A percentile compares a stretch with the other conserved stretches of the same genome.
phyloP scores from a whole-genome alignment of 2,888 invertebrate species.

The Pachymerium ferrugineum region DNA sequence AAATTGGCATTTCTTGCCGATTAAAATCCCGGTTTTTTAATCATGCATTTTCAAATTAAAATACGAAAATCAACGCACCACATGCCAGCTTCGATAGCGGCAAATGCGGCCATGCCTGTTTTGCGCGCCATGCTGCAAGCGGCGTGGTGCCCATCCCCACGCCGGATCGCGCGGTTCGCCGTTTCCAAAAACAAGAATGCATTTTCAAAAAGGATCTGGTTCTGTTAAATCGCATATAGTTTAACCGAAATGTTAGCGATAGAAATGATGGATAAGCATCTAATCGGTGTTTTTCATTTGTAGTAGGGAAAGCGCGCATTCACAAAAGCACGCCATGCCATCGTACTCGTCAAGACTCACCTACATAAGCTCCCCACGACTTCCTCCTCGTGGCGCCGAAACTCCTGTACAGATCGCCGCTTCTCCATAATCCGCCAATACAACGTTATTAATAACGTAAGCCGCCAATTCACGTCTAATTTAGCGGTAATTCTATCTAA shows the following conservation, averaged over 20 bases:
- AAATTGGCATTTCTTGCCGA: no score
- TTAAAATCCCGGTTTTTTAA: no score
- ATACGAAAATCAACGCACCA: no score
- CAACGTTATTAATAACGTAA: constrained; percentile 28
- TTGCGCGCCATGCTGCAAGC: constrained; percentile 28
- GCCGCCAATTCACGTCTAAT: neutral
- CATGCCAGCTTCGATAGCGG: no score
- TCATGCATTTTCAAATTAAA: no score
- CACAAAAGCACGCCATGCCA: constrained; percentile 35
- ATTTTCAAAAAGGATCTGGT: no score
- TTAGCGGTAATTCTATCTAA: neutral
- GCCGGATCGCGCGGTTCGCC: constrained; percentile 29
- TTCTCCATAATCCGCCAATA: constrained; percentile 32
- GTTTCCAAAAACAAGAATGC: constrained; percentile 35
- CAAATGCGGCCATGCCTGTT: constrained; percentile 33
- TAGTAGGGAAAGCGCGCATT: constrained; percentile 25
- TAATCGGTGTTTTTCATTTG: no score
- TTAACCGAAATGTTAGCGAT: no score
- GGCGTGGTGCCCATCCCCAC: constrained; percentile 35
- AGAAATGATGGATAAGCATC: no score
- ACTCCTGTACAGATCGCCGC: constrained; percentile 34
- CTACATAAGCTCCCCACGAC: constrained; percentile 51
- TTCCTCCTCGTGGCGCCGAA: constrained; percentile 50
- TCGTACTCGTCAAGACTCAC: constrained; percentile 46
- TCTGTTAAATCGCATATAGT: no score